Evolutionary conservation across 2,888 invertebrate species (phyloP).

Genomic region (Amaurobius ferox): DNA sequence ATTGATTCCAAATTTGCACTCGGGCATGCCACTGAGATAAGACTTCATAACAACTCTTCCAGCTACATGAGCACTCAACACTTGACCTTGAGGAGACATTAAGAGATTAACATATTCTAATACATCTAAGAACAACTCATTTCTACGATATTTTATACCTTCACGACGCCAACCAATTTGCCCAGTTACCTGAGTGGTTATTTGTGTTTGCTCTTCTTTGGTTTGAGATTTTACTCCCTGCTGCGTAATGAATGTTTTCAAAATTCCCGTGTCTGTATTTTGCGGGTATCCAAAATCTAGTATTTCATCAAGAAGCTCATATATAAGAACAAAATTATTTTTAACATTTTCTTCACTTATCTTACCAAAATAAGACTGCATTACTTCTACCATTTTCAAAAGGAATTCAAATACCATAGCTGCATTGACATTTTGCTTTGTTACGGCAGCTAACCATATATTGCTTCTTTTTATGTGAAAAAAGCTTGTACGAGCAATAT

Average conservation of each 20-base stretch:
- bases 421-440: conserved; percentile 99
- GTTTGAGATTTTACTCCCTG: conserved; percentile 99
- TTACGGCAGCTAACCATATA: conserved; percentile 99
- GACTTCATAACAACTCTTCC: conserved; percentile 99
- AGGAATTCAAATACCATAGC: conserved; percentile 99
- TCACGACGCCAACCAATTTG: conserved; percentile 92
- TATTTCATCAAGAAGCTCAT: conserved; percentile 98
- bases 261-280: conserved; percentile 98
- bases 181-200: conserved; percentile 91
- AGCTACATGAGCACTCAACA: conserved; percentile 98
- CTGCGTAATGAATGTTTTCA: conserved; percentile 99
- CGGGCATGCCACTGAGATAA: conserved; percentile 99
- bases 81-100: conserved; percentile 99
- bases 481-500: conserved; percentile 98
- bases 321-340: conserved; percentile 99
- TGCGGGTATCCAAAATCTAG: conserved; percentile 99
- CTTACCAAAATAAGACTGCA: conserved; percentile 99
- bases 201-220: conserved; percentile 99
- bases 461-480: conserved; percentile 99
- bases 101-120: conserved; percentile 98
- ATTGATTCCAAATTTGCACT: conserved; percentile 99
- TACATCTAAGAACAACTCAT: conserved; percentile 98
- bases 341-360: conserved; percentile 99
- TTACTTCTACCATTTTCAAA: conserved; percentile 92
- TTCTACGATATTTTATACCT: conserved; percentile 98